Evolutionary conservation across 2,113 vertebrate genomes (phyloP).

Genomic region (Orycteropus afer): DNA sequence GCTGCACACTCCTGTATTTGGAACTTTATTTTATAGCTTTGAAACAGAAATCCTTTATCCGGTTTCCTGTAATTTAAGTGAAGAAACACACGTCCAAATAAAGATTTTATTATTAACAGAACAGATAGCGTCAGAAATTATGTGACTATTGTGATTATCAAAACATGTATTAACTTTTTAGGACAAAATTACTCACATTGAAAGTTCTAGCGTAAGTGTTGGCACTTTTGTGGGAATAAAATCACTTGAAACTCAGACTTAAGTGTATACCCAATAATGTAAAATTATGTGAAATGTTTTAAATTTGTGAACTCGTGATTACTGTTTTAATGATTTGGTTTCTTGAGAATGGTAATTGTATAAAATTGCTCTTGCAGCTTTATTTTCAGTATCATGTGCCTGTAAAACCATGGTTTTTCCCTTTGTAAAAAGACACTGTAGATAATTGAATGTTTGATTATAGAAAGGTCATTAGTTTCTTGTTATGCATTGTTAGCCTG

Average conservation of each 20-base stretch:
- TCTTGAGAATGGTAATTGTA: conserved; percentile 86
- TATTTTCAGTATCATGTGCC: conserved; percentile 91
- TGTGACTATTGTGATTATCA: conserved; percentile 86
- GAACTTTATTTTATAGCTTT: conserved; percentile 76
- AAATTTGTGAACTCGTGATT: conserved; percentile 82
- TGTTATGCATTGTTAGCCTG: conserved; percentile 80
- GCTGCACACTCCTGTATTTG: conserved; percentile 82
- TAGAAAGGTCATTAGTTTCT: conserved; percentile 89
- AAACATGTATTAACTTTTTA: conserved; percentile 86
- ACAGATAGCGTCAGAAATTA: conserved; percentile 84
- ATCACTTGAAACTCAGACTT: conserved; percentile 83
- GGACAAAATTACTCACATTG: conserved; percentile 83
- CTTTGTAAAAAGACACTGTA: conserved; percentile 93
- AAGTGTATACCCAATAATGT: conserved; percentile 84
- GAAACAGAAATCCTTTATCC: conserved; percentile 71
- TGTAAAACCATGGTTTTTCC: conserved; percentile 89
- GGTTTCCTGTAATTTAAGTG: conserved; percentile 78
- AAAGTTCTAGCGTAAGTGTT: conserved; percentile 86
- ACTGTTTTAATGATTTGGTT: conserved; percentile 86
- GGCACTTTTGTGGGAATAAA: conserved; percentile 85
- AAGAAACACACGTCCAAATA: conserved; percentile 71
- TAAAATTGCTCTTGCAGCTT: conserved; percentile 88
- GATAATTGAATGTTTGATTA: conserved; percentile 91
- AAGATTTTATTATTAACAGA: conserved; percentile 85
- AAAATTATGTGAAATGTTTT: conserved; percentile 89